phyloP scores from a whole-genome alignment of 2,888 invertebrate genomes.

The Syritta pipiens region DNA sequence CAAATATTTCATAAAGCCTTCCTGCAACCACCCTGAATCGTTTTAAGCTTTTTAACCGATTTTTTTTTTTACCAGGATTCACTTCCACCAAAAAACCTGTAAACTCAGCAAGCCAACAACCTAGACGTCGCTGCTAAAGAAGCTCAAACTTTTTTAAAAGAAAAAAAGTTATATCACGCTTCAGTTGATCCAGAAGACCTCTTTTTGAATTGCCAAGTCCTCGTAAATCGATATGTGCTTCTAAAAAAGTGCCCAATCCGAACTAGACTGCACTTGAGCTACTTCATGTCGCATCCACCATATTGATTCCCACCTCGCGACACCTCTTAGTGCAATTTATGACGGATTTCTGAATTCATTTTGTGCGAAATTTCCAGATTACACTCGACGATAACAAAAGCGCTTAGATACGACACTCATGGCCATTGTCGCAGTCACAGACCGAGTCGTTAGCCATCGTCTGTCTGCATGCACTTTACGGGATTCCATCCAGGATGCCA shows the following conservation, averaged over 20 bases:
- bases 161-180: too few species aligned
- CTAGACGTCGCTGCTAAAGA: too few species aligned
- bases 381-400: constrained; percentile 39
- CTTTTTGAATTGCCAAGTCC: not conserved
- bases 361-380: constrained; percentile 45
- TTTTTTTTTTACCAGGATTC: too few species aligned
- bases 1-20: too few species aligned
- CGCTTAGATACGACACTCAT: constrained; percentile 29
- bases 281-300: constrained; percentile 35
- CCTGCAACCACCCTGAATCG: too few species aligned
- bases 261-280: constrained; percentile 31
- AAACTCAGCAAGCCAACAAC: too few species aligned
- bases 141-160: too few species aligned
- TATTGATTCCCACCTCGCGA: constrained; percentile 50
- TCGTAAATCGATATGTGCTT: constrained; percentile 29
- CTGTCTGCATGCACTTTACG: constrained; percentile 50
- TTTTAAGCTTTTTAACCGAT: too few species aligned
- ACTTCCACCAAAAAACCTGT: too few species aligned
- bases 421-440: constrained; percentile 1
- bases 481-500: constrained; percentile 51
- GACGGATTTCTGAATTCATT: constrained; percentile 64
- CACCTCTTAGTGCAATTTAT: constrained; percentile 55
- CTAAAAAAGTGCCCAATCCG: constrained; percentile 20
- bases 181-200: too few species aligned
- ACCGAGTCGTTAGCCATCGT: constrained; percentile 26